Evolutionary conservation across 2,797 vertebrate species (phyloP).

Genomic region (Alfaro cultratus): DNA sequence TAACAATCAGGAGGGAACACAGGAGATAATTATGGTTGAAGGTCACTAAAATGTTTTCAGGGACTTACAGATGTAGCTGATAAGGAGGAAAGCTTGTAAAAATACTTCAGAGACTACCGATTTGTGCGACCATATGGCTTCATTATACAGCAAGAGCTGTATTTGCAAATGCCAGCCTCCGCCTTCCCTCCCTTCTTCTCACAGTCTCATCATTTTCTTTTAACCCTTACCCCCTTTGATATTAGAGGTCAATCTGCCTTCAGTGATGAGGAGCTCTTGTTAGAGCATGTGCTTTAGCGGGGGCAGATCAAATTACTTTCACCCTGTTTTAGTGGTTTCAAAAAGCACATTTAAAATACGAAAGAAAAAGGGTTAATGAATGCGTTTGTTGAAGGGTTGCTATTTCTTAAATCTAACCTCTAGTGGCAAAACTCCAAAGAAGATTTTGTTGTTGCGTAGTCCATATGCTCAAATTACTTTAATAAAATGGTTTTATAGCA

Average conservation of each 20-base stretch:
- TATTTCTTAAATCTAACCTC: constrained; percentile 44
- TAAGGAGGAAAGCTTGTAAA: constrained; percentile 79
- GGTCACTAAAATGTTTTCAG: constrained; percentile 75
- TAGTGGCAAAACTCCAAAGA: constrained; percentile 27
- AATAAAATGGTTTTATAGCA: constrained; percentile 23
- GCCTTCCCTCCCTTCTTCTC: constrained; percentile 41
- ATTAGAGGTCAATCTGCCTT: constrained; percentile 78
- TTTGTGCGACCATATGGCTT: constrained; percentile 80
- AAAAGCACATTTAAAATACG: constrained; percentile 69
- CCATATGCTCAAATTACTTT: constrained; percentile 10
- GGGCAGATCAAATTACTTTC: constrained; percentile 77
- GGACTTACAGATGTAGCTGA: constrained; percentile 75
- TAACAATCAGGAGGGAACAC: constrained; percentile 48
- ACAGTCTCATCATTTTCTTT: constrained; percentile 74
- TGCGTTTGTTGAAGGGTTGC: constrained; percentile 66
- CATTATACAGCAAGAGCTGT: constrained; percentile 69
- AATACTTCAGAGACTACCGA: constrained; percentile 76
- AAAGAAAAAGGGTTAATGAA: constrained; percentile 57
- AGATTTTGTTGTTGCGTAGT: constrained; percentile 28
- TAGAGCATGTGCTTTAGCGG: constrained; percentile 64
- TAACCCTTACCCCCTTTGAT: constrained; percentile 66
- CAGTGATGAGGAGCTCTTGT: constrained; percentile 69
- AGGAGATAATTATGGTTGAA: constrained; percentile 67
- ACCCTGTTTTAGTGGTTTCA: constrained; percentile 68
- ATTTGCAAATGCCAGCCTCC: constrained; percentile 62